phyloP scores from a whole-genome alignment of 2,888 invertebrate genomes.

The Microdon myrmicae region DNA sequence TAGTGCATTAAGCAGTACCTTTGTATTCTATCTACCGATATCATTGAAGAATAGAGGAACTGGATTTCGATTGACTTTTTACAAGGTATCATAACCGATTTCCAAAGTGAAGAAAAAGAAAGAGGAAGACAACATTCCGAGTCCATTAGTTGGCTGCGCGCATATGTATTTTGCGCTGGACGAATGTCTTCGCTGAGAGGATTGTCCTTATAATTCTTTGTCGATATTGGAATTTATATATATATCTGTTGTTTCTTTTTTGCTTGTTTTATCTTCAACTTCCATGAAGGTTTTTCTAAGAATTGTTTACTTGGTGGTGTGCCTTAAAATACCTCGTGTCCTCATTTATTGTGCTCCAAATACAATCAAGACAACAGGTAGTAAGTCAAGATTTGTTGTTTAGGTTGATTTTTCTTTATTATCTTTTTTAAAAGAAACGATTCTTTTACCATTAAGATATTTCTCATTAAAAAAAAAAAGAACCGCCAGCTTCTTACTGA shows the following conservation, averaged over 20 bases:
- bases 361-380: constrained; percentile 40
- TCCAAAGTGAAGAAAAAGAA: no score
- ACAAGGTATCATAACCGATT: no score
- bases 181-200: constrained; percentile 21
- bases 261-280: constrained; percentile 18
- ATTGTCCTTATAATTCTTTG: constrained; percentile 3
- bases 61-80: no score
- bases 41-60: no score
- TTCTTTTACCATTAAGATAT: constrained; percentile 7
- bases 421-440: neutral
- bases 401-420: constrained; percentile 4
- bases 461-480: constrained; percentile 19
- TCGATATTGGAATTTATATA: constrained; percentile 15
- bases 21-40: no score
- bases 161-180: constrained; percentile 4
- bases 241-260: constrained; percentile 5
- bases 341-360: constrained; percentile 14
- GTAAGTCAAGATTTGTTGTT: constrained; percentile 30
- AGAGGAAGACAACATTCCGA: neutral
- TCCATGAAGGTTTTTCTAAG: constrained; percentile 35
- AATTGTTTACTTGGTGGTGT: constrained; percentile 29
- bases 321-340: constrained; percentile 10
- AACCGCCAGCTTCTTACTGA: constrained; percentile 8
- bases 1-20: no score
- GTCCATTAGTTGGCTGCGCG: constrained; percentile 40